Conservation (phyloP, 2,797 vertebrate genomes). For the Delichon dasypus region DNA sequence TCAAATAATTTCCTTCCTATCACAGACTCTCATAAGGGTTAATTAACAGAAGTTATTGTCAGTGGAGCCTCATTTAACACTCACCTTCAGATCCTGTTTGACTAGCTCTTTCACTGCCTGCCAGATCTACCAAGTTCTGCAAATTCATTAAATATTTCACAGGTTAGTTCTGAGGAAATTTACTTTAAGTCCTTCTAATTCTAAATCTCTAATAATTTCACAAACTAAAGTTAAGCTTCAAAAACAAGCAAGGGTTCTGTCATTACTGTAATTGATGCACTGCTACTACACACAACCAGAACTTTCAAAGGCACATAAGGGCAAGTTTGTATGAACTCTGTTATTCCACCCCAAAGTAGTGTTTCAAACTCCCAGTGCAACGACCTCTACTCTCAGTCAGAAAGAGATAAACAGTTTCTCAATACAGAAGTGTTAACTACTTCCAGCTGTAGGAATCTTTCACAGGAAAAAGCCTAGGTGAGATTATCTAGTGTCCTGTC, state of each 20-base stretch:
- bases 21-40: background rate
- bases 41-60: background rate
- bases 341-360: background rate
- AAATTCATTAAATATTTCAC: constrained; percentile 24
- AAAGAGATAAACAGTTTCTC: background rate
- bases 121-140: constrained; percentile 96
- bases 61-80: background rate
- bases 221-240: background rate
- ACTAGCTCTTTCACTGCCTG: constrained; percentile 93
- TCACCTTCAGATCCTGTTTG: constrained; percentile 96
- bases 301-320: background rate
- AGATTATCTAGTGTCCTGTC: background rate
- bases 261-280: background rate
- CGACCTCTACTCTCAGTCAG: background rate
- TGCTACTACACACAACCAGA: background rate
- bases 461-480: background rate
- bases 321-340: background rate
- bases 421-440: background rate
- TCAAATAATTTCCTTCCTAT: background rate
- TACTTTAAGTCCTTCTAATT: background rate
- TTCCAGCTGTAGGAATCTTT: background rate
- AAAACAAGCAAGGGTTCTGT: background rate
- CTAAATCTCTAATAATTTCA: background rate
- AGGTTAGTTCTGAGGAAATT: background rate
- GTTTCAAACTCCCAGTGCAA: background rate